phyloP scores from a whole-genome alignment of 2,888 invertebrate genomes.

The Adelognathus sp. region DNA sequence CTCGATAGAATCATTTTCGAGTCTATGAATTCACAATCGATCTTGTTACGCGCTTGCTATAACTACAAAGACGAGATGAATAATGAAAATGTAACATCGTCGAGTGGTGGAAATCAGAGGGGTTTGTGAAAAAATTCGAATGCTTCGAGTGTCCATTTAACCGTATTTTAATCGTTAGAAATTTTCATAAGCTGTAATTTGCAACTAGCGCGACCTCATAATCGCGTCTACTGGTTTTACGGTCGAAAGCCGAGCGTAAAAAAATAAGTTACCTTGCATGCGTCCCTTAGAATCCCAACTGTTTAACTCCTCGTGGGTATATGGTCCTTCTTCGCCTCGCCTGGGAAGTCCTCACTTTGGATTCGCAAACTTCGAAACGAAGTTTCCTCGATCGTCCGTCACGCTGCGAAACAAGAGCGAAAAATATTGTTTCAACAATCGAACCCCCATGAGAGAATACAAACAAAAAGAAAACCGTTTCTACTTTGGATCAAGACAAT shows the following conservation, averaged over 20 bases:
- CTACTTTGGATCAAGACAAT: conserved; percentile 31
- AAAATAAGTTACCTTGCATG: conserved; percentile 70
- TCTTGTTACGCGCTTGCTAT: conserved; percentile 8
- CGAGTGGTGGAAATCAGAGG: conserved; percentile 16
- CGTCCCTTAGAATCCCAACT: conserved; percentile 74
- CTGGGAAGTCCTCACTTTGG: conserved; percentile 16
- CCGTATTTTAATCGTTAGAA: conserved; percentile 4
- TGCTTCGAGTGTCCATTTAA: conserved; percentile 30
- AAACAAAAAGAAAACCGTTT: conserved; percentile 7
- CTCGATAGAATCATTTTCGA: neutral
- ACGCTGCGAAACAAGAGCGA: conserved; percentile 20
- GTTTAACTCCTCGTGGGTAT: conserved; percentile 68
- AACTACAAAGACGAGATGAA: neutral
- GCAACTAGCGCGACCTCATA: neutral
- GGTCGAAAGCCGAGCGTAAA: conserved; percentile 74
- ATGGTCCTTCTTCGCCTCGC: conserved; percentile 66
- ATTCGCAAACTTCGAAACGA: conserved; percentile 12
- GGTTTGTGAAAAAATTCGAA: conserved; percentile 2
- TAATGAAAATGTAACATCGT: neutral
- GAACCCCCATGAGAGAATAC: neutral
- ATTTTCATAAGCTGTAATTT: neutral
- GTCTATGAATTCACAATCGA: neutral
- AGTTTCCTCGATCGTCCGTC: conserved; percentile 21
- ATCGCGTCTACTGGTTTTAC: conserved; percentile 26
- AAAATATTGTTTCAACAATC: neutral